Evolutionary conservation across 2,888 invertebrate genomes (phyloP).

Genomic region (Sialis fuliginosa): DNA sequence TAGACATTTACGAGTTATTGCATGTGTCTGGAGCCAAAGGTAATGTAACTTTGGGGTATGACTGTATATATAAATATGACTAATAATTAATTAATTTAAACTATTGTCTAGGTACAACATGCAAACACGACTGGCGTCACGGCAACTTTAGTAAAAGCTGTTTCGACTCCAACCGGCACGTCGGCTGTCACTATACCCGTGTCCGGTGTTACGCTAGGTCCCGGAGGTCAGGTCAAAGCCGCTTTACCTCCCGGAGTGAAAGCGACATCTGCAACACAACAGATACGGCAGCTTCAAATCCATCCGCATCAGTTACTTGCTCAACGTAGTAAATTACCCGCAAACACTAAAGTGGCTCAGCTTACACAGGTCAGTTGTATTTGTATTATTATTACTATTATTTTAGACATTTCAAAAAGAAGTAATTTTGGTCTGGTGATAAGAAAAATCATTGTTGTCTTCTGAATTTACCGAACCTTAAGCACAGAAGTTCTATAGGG

Average conservation of each 20-base stretch:
- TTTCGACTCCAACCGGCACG: conserved; percentile 20
- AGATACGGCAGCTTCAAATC: conserved; percentile 44
- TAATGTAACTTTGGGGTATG: too few relatives aligned
- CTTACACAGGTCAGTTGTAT: conserved; percentile 26
- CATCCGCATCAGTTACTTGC: conserved; percentile 35
- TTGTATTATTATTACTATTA: neutral
- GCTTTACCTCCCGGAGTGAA: conserved; percentile 22
- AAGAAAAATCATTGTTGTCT: too few relatives aligned
- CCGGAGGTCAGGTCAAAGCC: conserved; percentile 20
- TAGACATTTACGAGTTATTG: too few relatives aligned
- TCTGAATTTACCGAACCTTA: too few relatives aligned
- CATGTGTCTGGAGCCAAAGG: too few relatives aligned
- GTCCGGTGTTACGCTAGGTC: conserved; percentile 28
- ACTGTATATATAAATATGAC: too few relatives aligned
- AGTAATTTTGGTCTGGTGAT: too few relatives aligned
- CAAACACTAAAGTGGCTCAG: conserved; percentile 40
- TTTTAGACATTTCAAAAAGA: too few relatives aligned
- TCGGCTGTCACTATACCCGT: conserved; percentile 32
- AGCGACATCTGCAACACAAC: conserved; percentile 33
- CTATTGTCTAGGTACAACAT: conserved; percentile 23
- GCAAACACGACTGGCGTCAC: conserved; percentile 31
- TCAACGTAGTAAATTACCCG: conserved; percentile 32
- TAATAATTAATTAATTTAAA: too few relatives aligned
- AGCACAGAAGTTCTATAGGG: too few relatives aligned
- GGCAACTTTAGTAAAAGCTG: conserved; percentile 45